These are phyloP conservation scores for Eulemur rubriventer DNA, from an alignment of 2,797 vertebrate species.

Conservation along the genomic window DNA sequence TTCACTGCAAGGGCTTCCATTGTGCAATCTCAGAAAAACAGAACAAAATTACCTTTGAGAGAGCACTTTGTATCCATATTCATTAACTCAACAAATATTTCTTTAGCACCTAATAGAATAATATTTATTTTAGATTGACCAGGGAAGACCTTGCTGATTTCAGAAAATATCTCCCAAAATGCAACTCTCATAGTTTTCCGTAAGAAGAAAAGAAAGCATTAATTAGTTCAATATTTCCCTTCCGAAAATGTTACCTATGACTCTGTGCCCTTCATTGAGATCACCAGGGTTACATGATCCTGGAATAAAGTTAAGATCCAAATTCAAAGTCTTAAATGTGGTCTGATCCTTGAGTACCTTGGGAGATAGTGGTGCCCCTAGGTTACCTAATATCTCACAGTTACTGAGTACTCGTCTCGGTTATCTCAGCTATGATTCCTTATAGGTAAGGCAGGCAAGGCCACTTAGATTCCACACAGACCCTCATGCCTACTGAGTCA, in stretches of 20 bases:
- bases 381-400: background rate
- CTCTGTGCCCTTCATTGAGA: background rate
- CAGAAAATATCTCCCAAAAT: slow-evolving; percentile 63
- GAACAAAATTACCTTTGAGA: slow-evolving; percentile 51
- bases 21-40: background rate
- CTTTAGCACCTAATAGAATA: slow-evolving; percentile 59
- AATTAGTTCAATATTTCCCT: background rate
- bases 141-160: slow-evolving; percentile 43
- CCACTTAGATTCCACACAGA: background rate
- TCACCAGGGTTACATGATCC: background rate
- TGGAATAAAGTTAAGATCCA: background rate
- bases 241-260: background rate
- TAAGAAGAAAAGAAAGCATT: slow-evolving; percentile 15
- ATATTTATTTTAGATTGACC: slow-evolving; percentile 64
- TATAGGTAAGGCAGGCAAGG: background rate
- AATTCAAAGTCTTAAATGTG: background rate
- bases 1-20: background rate
- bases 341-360: background rate
- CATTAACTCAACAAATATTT: slow-evolving; percentile 71
- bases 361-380: background rate
- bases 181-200: background rate
- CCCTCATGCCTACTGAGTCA: background rate
- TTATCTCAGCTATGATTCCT: background rate
- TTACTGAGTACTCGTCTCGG: background rate
- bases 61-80: slow-evolving; percentile 50